phyloP scores from a whole-genome alignment of 2,113 vertebrate species.

The Zosterops lateralis region DNA sequence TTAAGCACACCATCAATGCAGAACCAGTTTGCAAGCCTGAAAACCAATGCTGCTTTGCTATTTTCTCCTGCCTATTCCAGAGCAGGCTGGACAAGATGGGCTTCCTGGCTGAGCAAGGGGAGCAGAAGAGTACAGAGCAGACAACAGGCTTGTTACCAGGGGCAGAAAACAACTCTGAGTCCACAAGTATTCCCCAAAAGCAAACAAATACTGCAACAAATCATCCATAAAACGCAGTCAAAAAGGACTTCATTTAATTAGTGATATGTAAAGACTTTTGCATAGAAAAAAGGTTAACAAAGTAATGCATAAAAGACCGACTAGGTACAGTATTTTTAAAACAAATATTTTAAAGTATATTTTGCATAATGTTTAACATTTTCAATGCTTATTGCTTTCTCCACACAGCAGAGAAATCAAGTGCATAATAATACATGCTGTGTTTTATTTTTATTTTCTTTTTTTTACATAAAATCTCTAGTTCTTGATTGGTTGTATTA shows the following conservation, averaged over 20 bases:
- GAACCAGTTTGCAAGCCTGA: neutral
- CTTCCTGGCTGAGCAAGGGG: neutral
- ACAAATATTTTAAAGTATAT: constrained; percentile 82
- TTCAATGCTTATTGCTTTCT: constrained; percentile 82
- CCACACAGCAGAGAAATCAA: constrained; percentile 89
- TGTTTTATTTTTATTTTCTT: constrained; percentile 60
- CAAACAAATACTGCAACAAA: constrained; percentile 39
- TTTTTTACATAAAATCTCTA: constrained; percentile 73
- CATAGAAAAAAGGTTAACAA: constrained; percentile 90
- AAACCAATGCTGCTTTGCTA: neutral
- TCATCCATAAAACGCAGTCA: constrained; percentile 66
- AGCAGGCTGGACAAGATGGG: accelerated
- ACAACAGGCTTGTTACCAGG: neutral
- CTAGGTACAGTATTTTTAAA: constrained; percentile 84
- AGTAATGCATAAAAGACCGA: constrained; percentile 74
- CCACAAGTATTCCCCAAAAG: neutral
- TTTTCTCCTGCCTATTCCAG: neutral
- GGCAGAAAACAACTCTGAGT: neutral
- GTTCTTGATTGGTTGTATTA: constrained; percentile 72
- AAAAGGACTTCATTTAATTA: constrained; percentile 83
- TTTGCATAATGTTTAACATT: constrained; percentile 85
- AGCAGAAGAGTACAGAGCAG: neutral
- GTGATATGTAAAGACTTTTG: constrained; percentile 83
- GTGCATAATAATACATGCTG: constrained; percentile 86
- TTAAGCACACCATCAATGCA: neutral